A percentile compares a stretch with the other conserved stretches of the same genome.
Conservation (phyloP, 2,888 invertebrate species). For the Drosophila koepferae region DNA sequence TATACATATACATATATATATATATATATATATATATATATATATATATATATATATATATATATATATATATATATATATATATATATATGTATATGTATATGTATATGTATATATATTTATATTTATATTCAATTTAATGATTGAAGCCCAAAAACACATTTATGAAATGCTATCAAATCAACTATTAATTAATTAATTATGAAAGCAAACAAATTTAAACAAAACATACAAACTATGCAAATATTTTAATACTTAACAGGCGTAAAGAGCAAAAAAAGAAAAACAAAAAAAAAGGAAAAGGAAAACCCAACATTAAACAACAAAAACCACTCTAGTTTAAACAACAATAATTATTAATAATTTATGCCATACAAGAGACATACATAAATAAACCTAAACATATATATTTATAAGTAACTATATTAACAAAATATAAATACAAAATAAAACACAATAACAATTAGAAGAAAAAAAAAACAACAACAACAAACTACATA, state of each 20-base stretch:
- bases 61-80: constrained; percentile 66
- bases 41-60: constrained; percentile 60
- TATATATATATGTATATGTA: too few relatives aligned
- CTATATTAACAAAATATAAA: constrained; percentile 45
- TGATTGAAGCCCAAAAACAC: constrained; percentile 69
- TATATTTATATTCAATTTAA: constrained; percentile 76
- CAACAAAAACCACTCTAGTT: constrained; percentile 46
- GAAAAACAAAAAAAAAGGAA: not conserved
- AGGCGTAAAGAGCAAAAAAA: constrained; percentile 47
- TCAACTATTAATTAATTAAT: constrained; percentile 70
- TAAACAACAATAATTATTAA: constrained; percentile 30
- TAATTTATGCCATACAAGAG: constrained; percentile 59
- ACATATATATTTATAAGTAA: constrained; percentile 68
- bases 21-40: not conserved
- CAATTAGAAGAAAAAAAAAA: constrained; percentile 39
- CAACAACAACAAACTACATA: constrained; percentile 45
- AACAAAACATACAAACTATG: constrained; percentile 60
- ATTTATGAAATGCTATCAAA: constrained; percentile 70
- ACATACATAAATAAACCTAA: constrained; percentile 69
- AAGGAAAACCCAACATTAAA: constrained; percentile 19
- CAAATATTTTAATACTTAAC: constrained; percentile 73
- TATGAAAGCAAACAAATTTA: constrained; percentile 54
- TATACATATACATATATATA: too few relatives aligned
- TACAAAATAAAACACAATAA: constrained; percentile 49
- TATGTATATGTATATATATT: constrained; percentile 58